Base-by-base conservation (phyloP, 2,113 vertebrate genomes). In the Myiozetetes cayanensis region DNA sequence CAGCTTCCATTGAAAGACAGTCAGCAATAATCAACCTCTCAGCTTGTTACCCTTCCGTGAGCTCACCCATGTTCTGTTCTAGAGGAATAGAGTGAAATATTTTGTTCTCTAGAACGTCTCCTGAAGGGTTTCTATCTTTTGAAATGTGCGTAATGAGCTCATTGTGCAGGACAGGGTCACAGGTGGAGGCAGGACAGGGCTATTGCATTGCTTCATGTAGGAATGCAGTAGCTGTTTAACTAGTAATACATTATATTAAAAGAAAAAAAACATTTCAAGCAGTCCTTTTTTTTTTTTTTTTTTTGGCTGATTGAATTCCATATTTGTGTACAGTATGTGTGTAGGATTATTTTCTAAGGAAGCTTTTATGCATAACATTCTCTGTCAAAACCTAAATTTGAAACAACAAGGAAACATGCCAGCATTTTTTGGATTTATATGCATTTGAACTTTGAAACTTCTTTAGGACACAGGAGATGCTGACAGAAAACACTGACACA, bases 371-470 rank as follows among this genome's bases (percentile, higher is more conserved):
- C 12, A 12, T 46, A 37, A 56, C 27, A 27, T 79, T 50, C 1
- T 63, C 41, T 89, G 6, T 87, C 72, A 91, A 87, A 62, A 93
- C 70, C 52, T 44, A 49, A 72, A 4, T 24, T 65, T 30, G 14
- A 92, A 83, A 68, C 19, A 47, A 17, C 83, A 92, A 63, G 17
- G 37, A 91, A 82, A 56, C 6, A 20, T 53, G 47, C 23, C 25
- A 83, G 41, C 8, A 44, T 89, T 30, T 8, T 71, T 74, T 85
- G 73, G 37, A 56, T 93, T 79, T 89, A 25, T 67, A 61, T 12
- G 8, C 15, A 77, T 87, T 89, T 66, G 76, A 94, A 84, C 85
- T 93, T 90, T 82, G 89, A 79, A 77, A 85, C 19, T 84, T 93
- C 85, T 6, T 86, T 92, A 71, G 44, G 14, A 72, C 37, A 59